Evolutionary conservation across 2,888 invertebrate species (phyloP).

Genomic region (Lithodes maja): DNA sequence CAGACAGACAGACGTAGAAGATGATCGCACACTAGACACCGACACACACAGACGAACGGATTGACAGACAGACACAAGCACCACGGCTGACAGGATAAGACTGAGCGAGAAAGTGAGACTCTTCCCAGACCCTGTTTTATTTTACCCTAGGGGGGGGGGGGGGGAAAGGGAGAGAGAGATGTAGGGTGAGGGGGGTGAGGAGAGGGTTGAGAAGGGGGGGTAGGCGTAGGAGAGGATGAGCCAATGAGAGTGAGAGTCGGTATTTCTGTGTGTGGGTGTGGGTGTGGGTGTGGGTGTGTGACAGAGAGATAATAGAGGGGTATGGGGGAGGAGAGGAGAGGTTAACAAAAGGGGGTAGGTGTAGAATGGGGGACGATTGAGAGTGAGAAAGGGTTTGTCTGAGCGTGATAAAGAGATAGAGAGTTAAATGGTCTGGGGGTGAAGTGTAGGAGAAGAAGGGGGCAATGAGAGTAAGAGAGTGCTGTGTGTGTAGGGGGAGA

Average conservation of each 20-base stretch:
- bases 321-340: background rate
- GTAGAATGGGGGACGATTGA: constrained; percentile 1
- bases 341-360: background rate
- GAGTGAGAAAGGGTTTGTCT: background rate
- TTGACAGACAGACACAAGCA: background rate
- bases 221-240: background rate
- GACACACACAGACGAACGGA: background rate
- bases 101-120: constrained; percentile 46
- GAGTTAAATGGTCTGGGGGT: background rate
- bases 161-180: background rate
- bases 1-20: too few relatives aligned
- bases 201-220: background rate
- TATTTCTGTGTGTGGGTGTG: background rate
- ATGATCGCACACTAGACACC: too few relatives aligned
- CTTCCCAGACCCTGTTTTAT: background rate
- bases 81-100: constrained; percentile 21
- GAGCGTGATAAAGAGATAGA: background rate
- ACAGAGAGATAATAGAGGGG: too few relatives aligned
- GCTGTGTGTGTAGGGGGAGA: background rate
- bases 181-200: background rate
- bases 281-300: too few relatives aligned
- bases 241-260: too few relatives aligned
- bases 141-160: background rate
- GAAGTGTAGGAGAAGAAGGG: background rate
- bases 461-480: background rate